Evolutionary conservation across 1,140 invertebrate species (phyloP).

Genomic region (Plodia interpunctella): DNA sequence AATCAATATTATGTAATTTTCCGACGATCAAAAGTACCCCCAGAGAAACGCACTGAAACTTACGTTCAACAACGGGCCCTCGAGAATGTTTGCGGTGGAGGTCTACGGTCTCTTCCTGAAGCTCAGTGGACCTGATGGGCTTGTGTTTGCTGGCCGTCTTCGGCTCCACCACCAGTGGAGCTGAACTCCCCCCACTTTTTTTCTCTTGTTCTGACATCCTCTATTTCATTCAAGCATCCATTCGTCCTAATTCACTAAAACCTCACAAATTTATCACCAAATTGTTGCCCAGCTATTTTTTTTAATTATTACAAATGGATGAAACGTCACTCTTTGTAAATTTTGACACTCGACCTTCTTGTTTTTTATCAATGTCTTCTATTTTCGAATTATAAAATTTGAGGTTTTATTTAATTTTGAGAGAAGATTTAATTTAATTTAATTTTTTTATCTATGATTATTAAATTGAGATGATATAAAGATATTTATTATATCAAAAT

Average conservation of each 20-base stretch:
- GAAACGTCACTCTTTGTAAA: slow-evolving; percentile 61
- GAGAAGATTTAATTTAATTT: too few species aligned
- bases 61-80: slow-evolving; percentile 30
- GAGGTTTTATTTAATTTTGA: background rate
- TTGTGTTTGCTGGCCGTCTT: slow-evolving; percentile 35
- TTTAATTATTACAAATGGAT: slow-evolving; percentile 49
- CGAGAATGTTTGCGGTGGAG: slow-evolving; percentile 42
- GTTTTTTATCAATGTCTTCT: slow-evolving; percentile 58
- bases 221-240: slow-evolving; percentile 49
- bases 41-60: background rate
- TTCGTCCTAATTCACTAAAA: slow-evolving; percentile 35
- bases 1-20: too few species aligned
- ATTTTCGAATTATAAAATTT: slow-evolving; percentile 46
- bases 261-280: slow-evolving; percentile 41
- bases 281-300: slow-evolving; percentile 46
- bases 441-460: too few species aligned
- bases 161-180: slow-evolving; percentile 39
- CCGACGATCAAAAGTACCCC: slow-evolving; percentile 23
- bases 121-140: slow-evolving; percentile 34
- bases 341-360: slow-evolving; percentile 60
- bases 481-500: too few species aligned
- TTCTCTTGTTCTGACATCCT: slow-evolving; percentile 62
- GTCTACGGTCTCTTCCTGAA: slow-evolving; percentile 35
- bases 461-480: too few species aligned
- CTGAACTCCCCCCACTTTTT: slow-evolving; percentile 27